Evolutionary conservation across 2,113 vertebrate genomes (phyloP), one percentile per base, ranked within the genome.

Genomic region (Chaetodon trifascialis): DNA sequence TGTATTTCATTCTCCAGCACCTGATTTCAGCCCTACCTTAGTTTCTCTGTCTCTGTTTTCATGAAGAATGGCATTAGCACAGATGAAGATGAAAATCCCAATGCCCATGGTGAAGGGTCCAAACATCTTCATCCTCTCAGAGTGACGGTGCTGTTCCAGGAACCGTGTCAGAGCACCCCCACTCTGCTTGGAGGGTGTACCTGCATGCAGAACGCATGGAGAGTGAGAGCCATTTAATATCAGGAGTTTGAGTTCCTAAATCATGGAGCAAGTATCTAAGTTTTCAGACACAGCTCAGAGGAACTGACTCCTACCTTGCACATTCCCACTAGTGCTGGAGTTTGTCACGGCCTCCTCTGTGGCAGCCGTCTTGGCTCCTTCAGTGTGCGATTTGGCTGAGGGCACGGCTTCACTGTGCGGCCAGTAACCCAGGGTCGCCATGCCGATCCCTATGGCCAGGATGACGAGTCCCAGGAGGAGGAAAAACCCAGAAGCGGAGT

Each of bases 91-190:
- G 85, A 99, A 99, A 80, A 99, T 99, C 64, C 98, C 98, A 4
- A 99, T 99, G 73, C 98, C 98, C 98, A 99, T 99, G 1, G 98
- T 99, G 91, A 99, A 99, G 0, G 98, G 98, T 21, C 98, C 98
- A 1, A 99, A 90, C 97, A 99, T 99, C 92, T 99, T 99, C 98
- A 99, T 99, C 89, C 97, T 97, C 84, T 99, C 96, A 0, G 98
- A 99, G 91, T 98, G 97, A 64, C 97, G 86, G 21, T 99, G 98
- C 87, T 96, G 97, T 54, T 97, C 97, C 63, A 99, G 96, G 93
- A 99, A 99, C 34, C 94, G 96, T 3, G 95, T 94, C 23, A 99
- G 91, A 83, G 94, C 71, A 0, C 98, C 95, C 0, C 91, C 91
- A 0, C 76, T 77, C 77, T 76, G 90, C 84, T 77, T 83, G 51